Percentiles rank a stretch among this genome's conserved stretches.
Evolutionary conservation across 2,113 vertebrate species (phyloP).

Genomic region (Penelope pileata): DNA sequence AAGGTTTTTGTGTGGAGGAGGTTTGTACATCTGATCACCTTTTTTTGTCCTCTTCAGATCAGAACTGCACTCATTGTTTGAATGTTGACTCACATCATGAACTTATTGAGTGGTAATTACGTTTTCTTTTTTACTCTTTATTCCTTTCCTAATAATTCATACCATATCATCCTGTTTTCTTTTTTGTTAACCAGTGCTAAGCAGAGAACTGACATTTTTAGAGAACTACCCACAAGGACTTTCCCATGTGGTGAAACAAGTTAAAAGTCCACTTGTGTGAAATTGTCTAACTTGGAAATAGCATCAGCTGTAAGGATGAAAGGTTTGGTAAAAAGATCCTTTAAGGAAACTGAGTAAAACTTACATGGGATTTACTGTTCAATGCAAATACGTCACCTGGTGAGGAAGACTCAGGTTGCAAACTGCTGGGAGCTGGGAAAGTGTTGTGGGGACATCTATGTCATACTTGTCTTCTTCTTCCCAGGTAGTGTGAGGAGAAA

Average conservation of each 20-base stretch:
- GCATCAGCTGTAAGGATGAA: background rate
- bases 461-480: accelerated
- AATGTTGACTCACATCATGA: background rate
- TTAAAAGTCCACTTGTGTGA: background rate
- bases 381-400: background rate
- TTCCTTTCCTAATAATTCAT: background rate
- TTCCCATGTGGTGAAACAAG: background rate
- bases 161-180: background rate
- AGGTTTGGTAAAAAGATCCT: background rate
- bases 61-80: background rate
- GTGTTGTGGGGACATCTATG: too few species aligned
- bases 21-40: background rate
- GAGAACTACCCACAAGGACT: background rate
- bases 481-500: background rate
- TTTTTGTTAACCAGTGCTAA: background rate
- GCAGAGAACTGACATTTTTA: background rate
- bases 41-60: background rate
- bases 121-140: background rate
- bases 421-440: background rate
- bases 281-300: background rate
- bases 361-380: background rate
- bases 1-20: background rate
- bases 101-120: background rate
- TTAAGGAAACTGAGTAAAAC: background rate
- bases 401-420: background rate